A percentile compares a stretch with the other conserved stretches of the same genome.
phyloP scores from a whole-genome alignment of 2,888 invertebrate genomes.

The Polymixis lichenea region DNA sequence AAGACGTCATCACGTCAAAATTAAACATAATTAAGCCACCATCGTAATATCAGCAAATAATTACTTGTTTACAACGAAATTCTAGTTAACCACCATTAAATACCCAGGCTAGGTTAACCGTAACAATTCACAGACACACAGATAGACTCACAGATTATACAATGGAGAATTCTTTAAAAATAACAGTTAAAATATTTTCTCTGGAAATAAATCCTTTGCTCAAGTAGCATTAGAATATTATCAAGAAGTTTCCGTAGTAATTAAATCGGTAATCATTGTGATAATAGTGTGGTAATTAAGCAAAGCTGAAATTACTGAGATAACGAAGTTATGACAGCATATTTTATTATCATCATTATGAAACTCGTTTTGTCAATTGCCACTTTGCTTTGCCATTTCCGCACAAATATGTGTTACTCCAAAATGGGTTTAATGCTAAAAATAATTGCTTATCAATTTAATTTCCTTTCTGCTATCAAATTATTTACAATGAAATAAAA shows the following conservation, averaged over 20 bases:
- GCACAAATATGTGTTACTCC: constrained; percentile 2
- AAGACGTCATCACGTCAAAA: too few relatives aligned
- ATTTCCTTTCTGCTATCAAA: neutral
- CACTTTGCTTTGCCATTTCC: constrained; percentile 11
- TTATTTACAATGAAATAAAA: too few relatives aligned
- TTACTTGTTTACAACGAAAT: neutral
- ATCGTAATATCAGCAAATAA: constrained; percentile 4
- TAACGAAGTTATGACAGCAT: neutral
- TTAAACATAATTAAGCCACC: too few relatives aligned
- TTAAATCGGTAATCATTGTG: neutral
- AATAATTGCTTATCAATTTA: too few relatives aligned
- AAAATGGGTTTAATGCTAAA: neutral
- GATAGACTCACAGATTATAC: too few relatives aligned
- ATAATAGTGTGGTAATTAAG: neutral
- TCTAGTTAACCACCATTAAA: neutral
- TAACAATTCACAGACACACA: neutral
- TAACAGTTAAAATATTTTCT: neutral
- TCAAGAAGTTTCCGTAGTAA: neutral
- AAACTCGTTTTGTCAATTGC: constrained; percentile 20
- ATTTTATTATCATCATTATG: constrained; percentile 2
- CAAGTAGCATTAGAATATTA: neutral
- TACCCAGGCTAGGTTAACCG: neutral
- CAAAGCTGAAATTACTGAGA: neutral
- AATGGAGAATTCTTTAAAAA: neutral
- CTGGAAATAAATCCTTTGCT: neutral